These are phyloP conservation scores for Bruchidius siliquastri DNA, from an alignment of 2,888 invertebrate species.

Conservation along the genomic window DNA sequence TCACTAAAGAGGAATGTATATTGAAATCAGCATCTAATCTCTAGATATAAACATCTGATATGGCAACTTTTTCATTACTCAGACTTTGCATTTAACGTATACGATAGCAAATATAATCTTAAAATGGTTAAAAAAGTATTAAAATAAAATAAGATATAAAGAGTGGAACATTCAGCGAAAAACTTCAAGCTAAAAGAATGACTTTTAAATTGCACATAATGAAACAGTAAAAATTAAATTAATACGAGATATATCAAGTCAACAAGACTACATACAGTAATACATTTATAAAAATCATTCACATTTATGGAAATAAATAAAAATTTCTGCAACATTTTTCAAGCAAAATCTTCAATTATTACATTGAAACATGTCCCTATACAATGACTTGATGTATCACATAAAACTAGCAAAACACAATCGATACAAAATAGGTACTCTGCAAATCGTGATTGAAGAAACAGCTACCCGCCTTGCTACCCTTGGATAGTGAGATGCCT, in stretches of 20 bases:
- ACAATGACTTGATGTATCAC: not conserved
- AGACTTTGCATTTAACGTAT: slow-evolving; percentile 1
- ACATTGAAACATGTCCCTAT: not conserved
- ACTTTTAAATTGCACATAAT: slow-evolving; percentile 20
- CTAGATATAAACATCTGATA: slow-evolving; percentile 4
- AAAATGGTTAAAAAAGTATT: not conserved
- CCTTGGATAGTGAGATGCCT: too few species aligned
- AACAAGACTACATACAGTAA: not conserved
- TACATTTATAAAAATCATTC: not conserved
- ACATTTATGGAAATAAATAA: not conserved
- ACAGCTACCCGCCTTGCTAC: not conserved
- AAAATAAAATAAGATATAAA: slow-evolving; percentile 7
- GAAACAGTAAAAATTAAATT: slow-evolving; percentile 9
- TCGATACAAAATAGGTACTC: not conserved
- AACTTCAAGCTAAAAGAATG: slow-evolving; percentile 8
- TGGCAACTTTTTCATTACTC: slow-evolving; percentile 3
- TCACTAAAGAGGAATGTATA: slow-evolving; percentile 31
- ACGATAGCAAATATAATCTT: slow-evolving; percentile 1
- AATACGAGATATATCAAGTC: slow-evolving; percentile 4
- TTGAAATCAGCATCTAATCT: slow-evolving; percentile 6
- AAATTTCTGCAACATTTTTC: not conserved
- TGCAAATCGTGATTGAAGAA: not conserved
- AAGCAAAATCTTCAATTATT: not conserved
- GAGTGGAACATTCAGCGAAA: slow-evolving; percentile 21
- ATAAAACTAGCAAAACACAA: not conserved